Evolutionary conservation across 2,888 invertebrate species (phyloP).

Genomic region (Camponotus fellah): DNA sequence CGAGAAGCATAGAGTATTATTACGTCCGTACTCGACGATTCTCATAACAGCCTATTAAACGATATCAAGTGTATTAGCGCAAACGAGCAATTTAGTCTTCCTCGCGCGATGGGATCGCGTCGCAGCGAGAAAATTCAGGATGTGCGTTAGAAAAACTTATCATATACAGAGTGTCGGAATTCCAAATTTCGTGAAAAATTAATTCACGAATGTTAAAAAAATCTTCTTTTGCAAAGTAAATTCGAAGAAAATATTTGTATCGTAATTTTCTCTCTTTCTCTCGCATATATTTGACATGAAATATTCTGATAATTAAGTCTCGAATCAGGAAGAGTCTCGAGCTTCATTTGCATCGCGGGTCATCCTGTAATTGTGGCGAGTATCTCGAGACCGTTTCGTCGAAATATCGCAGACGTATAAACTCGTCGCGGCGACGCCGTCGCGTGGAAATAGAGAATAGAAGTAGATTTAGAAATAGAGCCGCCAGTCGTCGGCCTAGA

Average conservation of each 20-base stretch:
- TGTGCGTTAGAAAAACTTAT: conserved; percentile 25
- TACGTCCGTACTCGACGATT: conserved; percentile 25
- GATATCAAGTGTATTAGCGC: conserved; percentile 50
- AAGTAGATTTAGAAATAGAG: conserved; percentile 56
- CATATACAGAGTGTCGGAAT: neutral
- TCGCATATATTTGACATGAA: neutral
- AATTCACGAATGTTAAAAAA: neutral
- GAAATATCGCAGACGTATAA: conserved; percentile 85
- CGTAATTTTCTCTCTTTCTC: neutral
- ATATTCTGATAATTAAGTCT: neutral
- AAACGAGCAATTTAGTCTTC: conserved; percentile 54
- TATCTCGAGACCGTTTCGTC: conserved; percentile 58
- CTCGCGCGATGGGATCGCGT: conserved; percentile 45
- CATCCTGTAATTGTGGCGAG: neutral
- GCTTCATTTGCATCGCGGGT: conserved; percentile 2
- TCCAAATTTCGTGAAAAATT: neutral
- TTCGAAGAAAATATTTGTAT: neutral
- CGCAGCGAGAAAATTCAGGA: conserved; percentile 46
- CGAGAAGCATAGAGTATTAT: conserved; percentile 17
- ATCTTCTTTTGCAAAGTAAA: neutral
- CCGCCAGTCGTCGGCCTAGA: conserved; percentile 80
- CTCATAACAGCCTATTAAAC: conserved; percentile 53
- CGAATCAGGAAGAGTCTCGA: neutral
- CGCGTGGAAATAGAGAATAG: conserved; percentile 78
- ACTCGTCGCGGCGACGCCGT: conserved; percentile 80